phyloP scores from a whole-genome alignment of 1,140 invertebrate genomes.

The Drosophila micromelanica region DNA sequence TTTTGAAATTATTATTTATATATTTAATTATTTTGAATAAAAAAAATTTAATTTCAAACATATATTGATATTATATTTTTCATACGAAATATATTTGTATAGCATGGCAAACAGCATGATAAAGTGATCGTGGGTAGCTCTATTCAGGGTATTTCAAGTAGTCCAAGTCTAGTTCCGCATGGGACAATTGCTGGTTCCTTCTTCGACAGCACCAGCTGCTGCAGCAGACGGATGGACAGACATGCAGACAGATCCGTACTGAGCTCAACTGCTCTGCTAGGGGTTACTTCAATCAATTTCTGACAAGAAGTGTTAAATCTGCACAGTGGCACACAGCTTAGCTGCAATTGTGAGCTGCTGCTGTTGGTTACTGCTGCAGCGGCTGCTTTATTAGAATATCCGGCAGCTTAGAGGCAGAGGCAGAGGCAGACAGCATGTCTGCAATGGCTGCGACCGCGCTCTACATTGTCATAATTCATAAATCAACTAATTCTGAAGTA shows the following conservation, averaged over 20 bases:
- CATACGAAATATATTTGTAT: neutral
- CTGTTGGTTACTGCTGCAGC: conserved; percentile 7
- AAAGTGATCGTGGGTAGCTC: neutral
- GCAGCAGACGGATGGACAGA: conserved; percentile 11
- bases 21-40: neutral
- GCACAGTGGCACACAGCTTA: conserved; percentile 60
- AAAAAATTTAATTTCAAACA: neutral
- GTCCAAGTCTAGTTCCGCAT: conserved; percentile 72
- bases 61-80: neutral
- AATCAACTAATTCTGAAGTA: conserved; percentile 81
- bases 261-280: conserved; percentile 69
- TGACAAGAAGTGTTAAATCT: conserved; percentile 84
- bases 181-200: conserved; percentile 75
- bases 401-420: conserved; percentile 65
- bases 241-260: conserved; percentile 1
- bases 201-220: conserved; percentile 37
- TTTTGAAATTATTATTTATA: neutral
- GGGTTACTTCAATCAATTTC: conserved; percentile 82
- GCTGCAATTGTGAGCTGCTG: conserved; percentile 43
- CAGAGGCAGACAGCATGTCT: conserved; percentile 56
- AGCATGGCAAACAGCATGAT: neutral
- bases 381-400: conserved; percentile 81
- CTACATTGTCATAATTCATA: conserved; percentile 83
- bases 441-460: conserved; percentile 38
- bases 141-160: conserved; percentile 12